Evolutionary conservation across 2,888 invertebrate species (phyloP).

Genomic region (Yponomeuta sedellus): DNA sequence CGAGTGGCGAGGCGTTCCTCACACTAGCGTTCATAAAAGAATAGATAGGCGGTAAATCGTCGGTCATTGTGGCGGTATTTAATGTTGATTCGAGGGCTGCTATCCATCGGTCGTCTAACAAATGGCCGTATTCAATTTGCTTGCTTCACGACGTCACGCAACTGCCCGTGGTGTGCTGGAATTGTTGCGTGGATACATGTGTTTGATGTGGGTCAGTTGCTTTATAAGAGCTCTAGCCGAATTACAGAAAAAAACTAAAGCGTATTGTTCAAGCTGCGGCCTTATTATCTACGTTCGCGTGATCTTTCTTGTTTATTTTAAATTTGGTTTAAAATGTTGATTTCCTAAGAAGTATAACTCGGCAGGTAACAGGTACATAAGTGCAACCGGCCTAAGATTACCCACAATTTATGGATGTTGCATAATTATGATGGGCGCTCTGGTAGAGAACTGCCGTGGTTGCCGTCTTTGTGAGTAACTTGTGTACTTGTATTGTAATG

Average conservation of each 20-base stretch:
- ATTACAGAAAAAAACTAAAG: conserved; percentile 28
- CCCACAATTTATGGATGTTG: neutral
- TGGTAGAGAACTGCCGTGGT: neutral
- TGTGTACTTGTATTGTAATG: neutral
- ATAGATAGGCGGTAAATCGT: conserved; percentile 74
- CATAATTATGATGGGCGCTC: neutral
- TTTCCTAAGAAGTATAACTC: conserved; percentile 18
- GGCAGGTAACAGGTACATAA: neutral
- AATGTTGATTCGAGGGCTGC: conserved; percentile 59
- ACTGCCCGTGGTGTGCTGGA: conserved; percentile 46
- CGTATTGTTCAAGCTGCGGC: conserved; percentile 34
- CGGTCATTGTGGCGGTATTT: conserved; percentile 67
- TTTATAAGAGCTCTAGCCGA: conserved; percentile 43
- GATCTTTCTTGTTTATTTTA: conserved; percentile 19
- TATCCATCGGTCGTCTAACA: conserved; percentile 47
- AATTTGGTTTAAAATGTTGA: conserved; percentile 5
- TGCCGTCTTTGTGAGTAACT: neutral
- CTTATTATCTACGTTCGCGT: conserved; percentile 28
- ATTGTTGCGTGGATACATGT: conserved; percentile 50
- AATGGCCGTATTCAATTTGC: conserved; percentile 64
- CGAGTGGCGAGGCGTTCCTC: conserved; percentile 70
- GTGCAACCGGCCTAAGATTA: neutral
- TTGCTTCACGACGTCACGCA: conserved; percentile 59
- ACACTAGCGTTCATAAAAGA: conserved; percentile 58
- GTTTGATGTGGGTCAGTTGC: conserved; percentile 58